Evolutionary conservation across 2,888 invertebrate genomes (phyloP), one percentile per base, ranked within the genome.

Genomic region (Hirudinaria manillensis): DNA sequence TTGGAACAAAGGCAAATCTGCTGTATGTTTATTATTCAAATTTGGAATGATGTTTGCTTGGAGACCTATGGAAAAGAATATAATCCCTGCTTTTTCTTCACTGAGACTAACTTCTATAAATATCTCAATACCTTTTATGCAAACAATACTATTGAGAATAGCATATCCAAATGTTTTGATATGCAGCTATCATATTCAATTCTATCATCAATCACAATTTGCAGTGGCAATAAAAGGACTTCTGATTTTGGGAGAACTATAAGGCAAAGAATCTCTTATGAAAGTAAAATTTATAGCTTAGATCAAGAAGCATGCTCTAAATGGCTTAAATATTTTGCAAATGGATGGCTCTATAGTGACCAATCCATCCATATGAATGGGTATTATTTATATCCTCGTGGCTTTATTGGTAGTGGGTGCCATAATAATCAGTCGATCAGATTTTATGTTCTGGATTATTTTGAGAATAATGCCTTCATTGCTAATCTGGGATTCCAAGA

Each of bases 381-480:
- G 61, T n/a, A 27, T 55, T 61, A 24, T 73, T 1, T 27, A 10
- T 61, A 51, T 27, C 34, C 53, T 13, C 29, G 34, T 51, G 78
- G 79, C 72, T 79, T 82, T 53, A 79, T 80, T 10, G 86, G 87
- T 21, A 80, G 85, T 7, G 83, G 83, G 0, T 87, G 87, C 80
- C 78, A 80, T 61, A 87, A 87, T 3, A 91, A 91, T 82, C 85
- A 85, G 79, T 89, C 89, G 21, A 82, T 91, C 72, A 86, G 87
- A 19, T 87, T 91, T 78, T 85, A 92, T 53, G 91, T 91, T 0
- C 88, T 93, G 80, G 93, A 93, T 83, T 91, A 91, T 79, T 84
- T 90, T 1, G 86, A 88, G 74, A 91, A 91, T 82, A 89, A 89
- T 79, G 89, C 91, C 81, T 91, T 93, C 82, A 91, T 92, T 0